Percentiles rank a stretch among this genome's conserved stretches.
These are phyloP conservation scores for Drosophila mauritiana DNA, from an alignment of 1,140 invertebrate species.

Conservation along the genomic window DNA sequence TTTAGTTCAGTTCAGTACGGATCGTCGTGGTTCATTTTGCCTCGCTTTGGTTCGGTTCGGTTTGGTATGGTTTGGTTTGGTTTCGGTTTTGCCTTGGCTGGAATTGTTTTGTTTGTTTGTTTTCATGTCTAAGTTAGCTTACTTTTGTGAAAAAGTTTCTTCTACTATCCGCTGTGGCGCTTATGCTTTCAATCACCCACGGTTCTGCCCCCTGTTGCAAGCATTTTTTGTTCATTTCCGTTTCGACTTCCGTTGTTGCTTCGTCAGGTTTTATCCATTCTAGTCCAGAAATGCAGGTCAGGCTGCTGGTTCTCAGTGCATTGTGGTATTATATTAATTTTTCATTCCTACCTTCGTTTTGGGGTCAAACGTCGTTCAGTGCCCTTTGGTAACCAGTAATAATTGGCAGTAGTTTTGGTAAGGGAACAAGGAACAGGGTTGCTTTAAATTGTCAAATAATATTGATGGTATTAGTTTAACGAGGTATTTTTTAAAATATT, in stretches of 20 bases:
- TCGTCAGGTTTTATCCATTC: constrained; percentile 50
- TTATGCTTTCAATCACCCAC: constrained; percentile 61
- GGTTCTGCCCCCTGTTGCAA: constrained; percentile 19
- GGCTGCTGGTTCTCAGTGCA: constrained; percentile 35
- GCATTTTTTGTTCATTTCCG: constrained; percentile 69
- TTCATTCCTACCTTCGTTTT: constrained; percentile 11
- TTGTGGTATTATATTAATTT: constrained; percentile 62
- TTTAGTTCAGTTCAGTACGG: constrained; percentile 18
- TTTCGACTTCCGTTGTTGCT: constrained; percentile 55
- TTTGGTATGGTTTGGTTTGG: constrained; percentile 22
- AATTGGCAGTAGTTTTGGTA: constrained; percentile 10
- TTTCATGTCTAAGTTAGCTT: constrained; percentile 69
- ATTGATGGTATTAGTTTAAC: neutral
- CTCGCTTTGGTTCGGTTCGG: constrained; percentile 3
- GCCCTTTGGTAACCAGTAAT: constrained; percentile 25
- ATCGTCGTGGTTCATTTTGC: no score
- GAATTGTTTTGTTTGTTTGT: constrained; percentile 65
- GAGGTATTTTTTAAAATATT: neutral
- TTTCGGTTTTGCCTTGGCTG: constrained; percentile 42
- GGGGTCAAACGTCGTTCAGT: constrained; percentile 43
- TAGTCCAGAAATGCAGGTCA: constrained; percentile 62
- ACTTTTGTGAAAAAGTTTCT: constrained; percentile 60
- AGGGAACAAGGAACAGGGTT: no score
- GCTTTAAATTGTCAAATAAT: no score
- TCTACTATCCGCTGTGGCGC: constrained; percentile 46